Evolutionary conservation across 35 echinoderm and acorn worm species (phyloP).

Genomic region (Ophioderma brevispina): DNA sequence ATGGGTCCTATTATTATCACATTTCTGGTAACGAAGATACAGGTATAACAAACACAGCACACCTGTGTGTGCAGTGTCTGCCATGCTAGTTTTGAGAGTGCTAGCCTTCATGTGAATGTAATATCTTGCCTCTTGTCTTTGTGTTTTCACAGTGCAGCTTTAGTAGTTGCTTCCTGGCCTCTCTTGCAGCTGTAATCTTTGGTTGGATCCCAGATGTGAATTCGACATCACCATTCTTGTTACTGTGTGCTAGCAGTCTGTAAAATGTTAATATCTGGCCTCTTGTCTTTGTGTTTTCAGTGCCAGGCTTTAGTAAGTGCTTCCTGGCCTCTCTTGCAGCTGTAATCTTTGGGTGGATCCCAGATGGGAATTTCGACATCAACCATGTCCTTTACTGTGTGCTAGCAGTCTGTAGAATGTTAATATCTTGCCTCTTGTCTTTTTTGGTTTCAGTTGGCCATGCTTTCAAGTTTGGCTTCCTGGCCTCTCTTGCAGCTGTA

Average conservation of each 20-base stretch:
- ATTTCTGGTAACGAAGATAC: too few relatives aligned
- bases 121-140: too few relatives aligned
- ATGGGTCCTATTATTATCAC: too few relatives aligned
- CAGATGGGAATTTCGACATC: constrained; percentile 89
- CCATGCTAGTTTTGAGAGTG: too few relatives aligned
- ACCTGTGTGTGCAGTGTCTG: too few relatives aligned
- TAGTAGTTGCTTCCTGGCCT: constrained; percentile 89
- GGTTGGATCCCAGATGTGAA: constrained; percentile 98
- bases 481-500: constrained; percentile 85
- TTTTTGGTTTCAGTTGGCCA: too few relatives aligned
- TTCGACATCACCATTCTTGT: constrained; percentile 71
- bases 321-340: constrained; percentile 89
- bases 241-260: constrained; percentile 97
- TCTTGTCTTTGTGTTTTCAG: constrained; percentile 47
- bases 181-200: constrained; percentile 80
- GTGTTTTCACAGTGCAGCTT: constrained; percentile 76
- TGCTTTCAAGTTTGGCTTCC: too few relatives aligned
- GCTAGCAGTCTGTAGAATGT: constrained; percentile 95
- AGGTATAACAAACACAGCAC: too few relatives aligned
- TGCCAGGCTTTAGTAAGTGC: constrained; percentile 87
- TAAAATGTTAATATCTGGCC: too few relatives aligned
- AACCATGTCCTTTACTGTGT: constrained; percentile 85
- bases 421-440: too few relatives aligned
- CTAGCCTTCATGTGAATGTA: too few relatives aligned
- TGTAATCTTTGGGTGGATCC: constrained; percentile 92